Evolutionary conservation across 1,140 invertebrate genomes (phyloP).

Genomic region (Bombyx mori): ASM3026992v2 NC_085121.1:17311501-17312000

Average conservation of each 20-base stretch:
- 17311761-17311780: slow-evolving; percentile 44
- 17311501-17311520: no score
- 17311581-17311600: no score
- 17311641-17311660: no score
- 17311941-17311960: no score
- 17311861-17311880: neutral
- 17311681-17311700: slow-evolving; percentile 1
- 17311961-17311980: no score
- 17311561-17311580: no score
- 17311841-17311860: no score
- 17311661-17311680: neutral
- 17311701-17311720: slow-evolving; percentile 12
- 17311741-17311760: slow-evolving; percentile 44
- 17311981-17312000: no score
- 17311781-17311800: slow-evolving; percentile 32
- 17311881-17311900: neutral
- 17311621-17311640: no score
- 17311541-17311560: no score
- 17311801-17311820: slow-evolving; percentile 2
- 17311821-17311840: slow-evolving; percentile 1
- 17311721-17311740: slow-evolving; percentile 30
- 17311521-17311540: no score
- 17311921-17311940: neutral
- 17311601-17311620: no score
- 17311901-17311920: neutral